These are phyloP conservation scores for Perithous albicinctus DNA, from an alignment of 2,888 invertebrate genomes.

Conservation along the genomic window DNA sequence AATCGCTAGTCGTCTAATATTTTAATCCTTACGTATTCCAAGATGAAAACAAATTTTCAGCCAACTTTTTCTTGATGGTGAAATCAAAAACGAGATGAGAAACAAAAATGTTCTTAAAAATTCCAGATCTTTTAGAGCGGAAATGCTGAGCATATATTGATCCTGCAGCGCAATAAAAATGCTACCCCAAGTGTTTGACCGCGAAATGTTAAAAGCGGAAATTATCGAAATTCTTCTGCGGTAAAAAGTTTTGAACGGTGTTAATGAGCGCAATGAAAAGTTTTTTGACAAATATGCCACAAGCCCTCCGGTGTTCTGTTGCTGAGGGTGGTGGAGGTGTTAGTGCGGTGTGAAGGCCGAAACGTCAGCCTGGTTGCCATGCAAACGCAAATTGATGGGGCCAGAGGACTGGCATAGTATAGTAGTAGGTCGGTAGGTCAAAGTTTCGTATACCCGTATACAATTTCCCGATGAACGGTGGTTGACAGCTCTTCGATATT, in stretches of 20 bases:
- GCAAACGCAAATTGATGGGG: conserved; percentile 25
- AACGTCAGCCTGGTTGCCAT: conserved; percentile 42
- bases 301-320: neutral
- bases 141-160: no score
- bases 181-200: neutral
- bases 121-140: no score
- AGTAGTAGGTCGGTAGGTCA: conserved; percentile 63
- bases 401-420: neutral
- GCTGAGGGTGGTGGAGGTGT: neutral
- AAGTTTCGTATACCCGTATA: conserved; percentile 69
- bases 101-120: no score
- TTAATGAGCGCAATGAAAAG: neutral
- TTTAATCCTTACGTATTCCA: no score
- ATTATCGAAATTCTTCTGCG: conserved; percentile 8
- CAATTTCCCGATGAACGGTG: conserved; percentile 64
- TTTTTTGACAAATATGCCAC: conserved; percentile 24
- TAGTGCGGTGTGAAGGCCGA: conserved; percentile 20
- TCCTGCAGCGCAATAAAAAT: neutral
- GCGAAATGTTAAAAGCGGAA: neutral
- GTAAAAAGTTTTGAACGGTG: neutral
- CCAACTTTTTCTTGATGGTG: no score
- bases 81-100: no score
- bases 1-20: no score
- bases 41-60: no score
- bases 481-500: conserved; percentile 60